These are phyloP conservation scores for Lacanobia oleracea DNA, from an alignment of 2,888 invertebrate genomes.

Conservation along the genomic window DNA sequence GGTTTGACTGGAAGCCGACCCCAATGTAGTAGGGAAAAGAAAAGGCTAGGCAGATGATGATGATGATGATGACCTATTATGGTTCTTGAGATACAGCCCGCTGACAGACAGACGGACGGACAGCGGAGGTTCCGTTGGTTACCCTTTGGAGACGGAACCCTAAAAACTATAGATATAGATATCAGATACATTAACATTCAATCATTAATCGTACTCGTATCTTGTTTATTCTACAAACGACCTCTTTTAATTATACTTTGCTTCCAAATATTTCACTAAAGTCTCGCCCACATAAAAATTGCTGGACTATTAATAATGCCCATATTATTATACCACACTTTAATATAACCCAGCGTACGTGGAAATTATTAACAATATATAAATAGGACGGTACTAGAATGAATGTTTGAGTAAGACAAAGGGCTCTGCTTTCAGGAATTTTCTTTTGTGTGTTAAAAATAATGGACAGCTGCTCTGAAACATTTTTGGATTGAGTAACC, in stretches of 20 bases:
- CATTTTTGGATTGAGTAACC: not conserved
- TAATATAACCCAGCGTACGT: not conserved
- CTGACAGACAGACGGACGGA: no score
- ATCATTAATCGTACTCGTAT: not conserved
- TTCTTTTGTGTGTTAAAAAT: constrained; percentile 37
- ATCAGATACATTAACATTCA: not conserved
- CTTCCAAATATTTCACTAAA: constrained; percentile 8
- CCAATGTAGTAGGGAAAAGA: no score
- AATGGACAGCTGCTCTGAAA: not conserved
- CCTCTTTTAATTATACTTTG: not conserved
- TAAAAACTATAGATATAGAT: not conserved
- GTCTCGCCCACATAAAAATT: not conserved
- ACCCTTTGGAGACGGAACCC: no score
- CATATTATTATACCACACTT: not conserved
- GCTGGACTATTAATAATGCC: not conserved
- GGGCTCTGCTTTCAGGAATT: constrained; percentile 24
- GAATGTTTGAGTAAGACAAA: constrained; percentile 26
- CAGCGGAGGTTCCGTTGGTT: no score
- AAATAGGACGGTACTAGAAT: constrained; percentile 1
- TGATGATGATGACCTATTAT: no score
- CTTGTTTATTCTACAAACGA: not conserved
- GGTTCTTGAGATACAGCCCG: no score
- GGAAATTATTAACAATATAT: constrained; percentile 5
- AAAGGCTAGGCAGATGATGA: no score
- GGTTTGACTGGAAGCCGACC: no score